phyloP scores from a whole-genome alignment of 2,888 invertebrate species.

The Plusia festucae region DNA sequence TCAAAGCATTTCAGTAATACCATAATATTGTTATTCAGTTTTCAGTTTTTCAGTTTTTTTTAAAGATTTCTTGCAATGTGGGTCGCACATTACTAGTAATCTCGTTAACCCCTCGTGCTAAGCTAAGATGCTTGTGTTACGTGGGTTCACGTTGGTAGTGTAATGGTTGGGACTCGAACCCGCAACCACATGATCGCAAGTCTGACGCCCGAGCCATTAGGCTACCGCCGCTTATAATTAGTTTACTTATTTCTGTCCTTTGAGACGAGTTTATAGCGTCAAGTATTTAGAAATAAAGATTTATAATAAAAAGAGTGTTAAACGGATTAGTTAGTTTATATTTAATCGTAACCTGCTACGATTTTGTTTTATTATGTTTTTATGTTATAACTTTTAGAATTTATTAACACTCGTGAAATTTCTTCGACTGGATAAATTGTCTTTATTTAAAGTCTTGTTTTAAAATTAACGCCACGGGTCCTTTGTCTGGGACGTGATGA shows the following conservation, averaged over 20 bases:
- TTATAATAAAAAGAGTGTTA: constrained; percentile 5
- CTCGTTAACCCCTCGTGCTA: too few relatives aligned
- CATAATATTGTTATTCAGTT: constrained; percentile 27
- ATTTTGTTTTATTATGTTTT: constrained; percentile 2
- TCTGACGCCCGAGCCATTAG: too few relatives aligned
- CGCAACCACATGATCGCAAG: too few relatives aligned
- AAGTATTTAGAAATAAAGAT: neutral
- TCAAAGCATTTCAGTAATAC: constrained; percentile 25
- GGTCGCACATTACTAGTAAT: too few relatives aligned
- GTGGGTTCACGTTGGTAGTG: too few relatives aligned
- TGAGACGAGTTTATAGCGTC: constrained; percentile 9
- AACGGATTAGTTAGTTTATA: constrained; percentile 2
- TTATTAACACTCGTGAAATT: neutral
- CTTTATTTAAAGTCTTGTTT: neutral
- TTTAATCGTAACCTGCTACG: neutral
- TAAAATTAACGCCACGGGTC: neutral
- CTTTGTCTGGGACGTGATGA: neutral
- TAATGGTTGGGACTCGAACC: too few relatives aligned
- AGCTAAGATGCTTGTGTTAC: too few relatives aligned
- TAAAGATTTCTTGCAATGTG: too few relatives aligned
- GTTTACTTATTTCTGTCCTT: constrained; percentile 34
- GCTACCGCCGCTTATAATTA: too few relatives aligned
- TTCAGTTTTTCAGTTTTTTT: too few relatives aligned
- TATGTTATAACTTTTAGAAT: constrained; percentile 1
- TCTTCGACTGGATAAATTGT: neutral